Evolutionary conservation across 2,113 vertebrate species (phyloP).

Genomic region (Candoia aspera): DNA sequence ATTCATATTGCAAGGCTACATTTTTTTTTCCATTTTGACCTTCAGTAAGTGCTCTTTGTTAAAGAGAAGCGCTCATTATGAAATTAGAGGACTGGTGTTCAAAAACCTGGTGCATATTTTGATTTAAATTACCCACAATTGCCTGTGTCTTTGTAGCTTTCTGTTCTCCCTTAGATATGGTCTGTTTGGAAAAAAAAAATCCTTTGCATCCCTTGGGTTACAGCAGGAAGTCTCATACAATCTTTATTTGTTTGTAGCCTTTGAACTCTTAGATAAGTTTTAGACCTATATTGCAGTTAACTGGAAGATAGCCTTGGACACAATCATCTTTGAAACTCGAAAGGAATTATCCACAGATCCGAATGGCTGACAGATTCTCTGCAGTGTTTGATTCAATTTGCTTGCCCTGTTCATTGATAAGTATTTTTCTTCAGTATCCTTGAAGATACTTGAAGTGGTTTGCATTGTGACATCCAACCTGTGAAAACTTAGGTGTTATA

Average conservation of each 20-base stretch:
- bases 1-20: slow-evolving; percentile 37
- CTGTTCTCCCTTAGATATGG: background rate
- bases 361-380: background rate
- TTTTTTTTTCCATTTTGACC: slow-evolving; percentile 53
- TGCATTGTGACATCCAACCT: background rate
- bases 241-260: slow-evolving; percentile 50
- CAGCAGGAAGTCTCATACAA: slow-evolving; percentile 43
- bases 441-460: too few relatives aligned
- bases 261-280: slow-evolving; percentile 55
- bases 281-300: slow-evolving; percentile 58
- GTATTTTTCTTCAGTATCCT: background rate
- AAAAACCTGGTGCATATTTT: slow-evolving; percentile 44
- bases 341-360: background rate
- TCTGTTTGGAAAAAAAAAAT: background rate
- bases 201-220: slow-evolving; percentile 54
- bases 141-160: slow-evolving; percentile 34
- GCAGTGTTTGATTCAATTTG: background rate
- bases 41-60: slow-evolving; percentile 43
- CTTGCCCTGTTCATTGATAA: background rate
- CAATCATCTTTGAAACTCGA: background rate
- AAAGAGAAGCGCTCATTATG: slow-evolving; percentile 41
- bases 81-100: slow-evolving; percentile 47
- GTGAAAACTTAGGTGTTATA: background rate
- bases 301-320: slow-evolving; percentile 37
- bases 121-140: slow-evolving; percentile 64